phyloP scores from a whole-genome alignment of 1,140 invertebrate genomes.

The Condylostylus longicornis region DNA sequence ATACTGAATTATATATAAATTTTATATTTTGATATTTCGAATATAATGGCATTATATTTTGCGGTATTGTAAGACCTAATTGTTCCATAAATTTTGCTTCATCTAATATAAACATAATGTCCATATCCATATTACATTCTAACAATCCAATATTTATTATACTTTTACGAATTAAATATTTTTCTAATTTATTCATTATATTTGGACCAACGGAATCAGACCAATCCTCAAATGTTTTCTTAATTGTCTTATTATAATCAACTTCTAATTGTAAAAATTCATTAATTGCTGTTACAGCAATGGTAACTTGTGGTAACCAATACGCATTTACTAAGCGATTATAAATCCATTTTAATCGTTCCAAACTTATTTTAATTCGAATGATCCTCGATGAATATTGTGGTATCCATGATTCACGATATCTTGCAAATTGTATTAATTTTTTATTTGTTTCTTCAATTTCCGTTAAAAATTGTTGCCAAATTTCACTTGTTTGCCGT shows the following conservation, averaged over 20 bases:
- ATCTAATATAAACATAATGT: constrained; percentile 17
- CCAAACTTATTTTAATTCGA: constrained; percentile 18
- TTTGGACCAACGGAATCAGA: constrained; percentile 36
- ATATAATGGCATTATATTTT: constrained; percentile 38
- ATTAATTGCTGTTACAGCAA: constrained; percentile 18
- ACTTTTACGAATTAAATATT: constrained; percentile 53
- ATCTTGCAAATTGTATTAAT: constrained; percentile 43
- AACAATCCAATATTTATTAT: constrained; percentile 45
- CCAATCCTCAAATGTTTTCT: constrained; percentile 43
- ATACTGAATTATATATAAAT: constrained; percentile 55
- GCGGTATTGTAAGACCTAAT: constrained; percentile 37
- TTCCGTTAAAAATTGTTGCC: constrained; percentile 60
- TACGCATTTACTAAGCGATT: constrained; percentile 15
- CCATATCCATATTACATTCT: constrained; percentile 60
- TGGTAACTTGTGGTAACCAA: constrained; percentile 21
- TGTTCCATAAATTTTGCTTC: constrained; percentile 35
- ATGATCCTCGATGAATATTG: constrained; percentile 43
- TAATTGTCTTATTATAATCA: constrained; percentile 14
- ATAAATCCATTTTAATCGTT: constrained; percentile 18
- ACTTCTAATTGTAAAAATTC: constrained; percentile 13
- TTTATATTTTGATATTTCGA: constrained; percentile 45
- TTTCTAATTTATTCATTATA: constrained; percentile 45
- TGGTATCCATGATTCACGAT: constrained; percentile 47
- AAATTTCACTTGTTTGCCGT: constrained; percentile 45
- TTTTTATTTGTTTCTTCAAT: constrained; percentile 57